Evolutionary conservation across 2,113 vertebrate species (phyloP), one percentile per base, ranked within the genome.

Genomic region (Indicator maculatus): DNA sequence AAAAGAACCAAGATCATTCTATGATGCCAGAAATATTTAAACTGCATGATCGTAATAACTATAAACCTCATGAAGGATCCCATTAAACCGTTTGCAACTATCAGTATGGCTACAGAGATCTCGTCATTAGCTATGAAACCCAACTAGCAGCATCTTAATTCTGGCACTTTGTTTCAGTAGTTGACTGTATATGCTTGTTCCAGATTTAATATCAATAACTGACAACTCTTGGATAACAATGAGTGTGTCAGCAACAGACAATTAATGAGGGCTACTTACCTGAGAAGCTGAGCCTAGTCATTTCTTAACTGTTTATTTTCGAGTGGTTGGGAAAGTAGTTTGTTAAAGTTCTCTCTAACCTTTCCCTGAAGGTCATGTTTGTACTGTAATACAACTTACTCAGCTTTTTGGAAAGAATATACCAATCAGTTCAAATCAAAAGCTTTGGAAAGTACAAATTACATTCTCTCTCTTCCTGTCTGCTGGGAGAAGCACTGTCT

Each of bases 391-490:
- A 79, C 88, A 90, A 92, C 80, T 85, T 91, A 88, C 20, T 90
- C 93, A 94, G 82, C 86, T 87, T 86, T 92, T 86, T 81, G 16
- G 45, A 75, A 92, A 95, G 66, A 93, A 91, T 75, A 86, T 19
- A 92, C 65, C 82, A 94, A 95, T 95, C 91, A 93, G 41, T 90
- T 95, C 60, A 95, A 94, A 93, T 94, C 91, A 96, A 89, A 88
- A 91, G 82, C 92, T 79, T 59, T 86, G 45, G 59, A 85, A 95
- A 94, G 75, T 58, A 93, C 82, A 95, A 96, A 93, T 95, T 89
- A 80, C 69, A 78, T 90, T 94, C 52, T 83, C 61, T 63, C 56
- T 85, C 47, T 85, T 92, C 38, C 41, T 39, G 77, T 38, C 55
- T 96, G 67, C 47, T 83, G 55, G 16, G 59, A 90, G 45, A 93